phyloP scores from a whole-genome alignment of 2,888 invertebrate species.

The Pedicia rivosa region DNA sequence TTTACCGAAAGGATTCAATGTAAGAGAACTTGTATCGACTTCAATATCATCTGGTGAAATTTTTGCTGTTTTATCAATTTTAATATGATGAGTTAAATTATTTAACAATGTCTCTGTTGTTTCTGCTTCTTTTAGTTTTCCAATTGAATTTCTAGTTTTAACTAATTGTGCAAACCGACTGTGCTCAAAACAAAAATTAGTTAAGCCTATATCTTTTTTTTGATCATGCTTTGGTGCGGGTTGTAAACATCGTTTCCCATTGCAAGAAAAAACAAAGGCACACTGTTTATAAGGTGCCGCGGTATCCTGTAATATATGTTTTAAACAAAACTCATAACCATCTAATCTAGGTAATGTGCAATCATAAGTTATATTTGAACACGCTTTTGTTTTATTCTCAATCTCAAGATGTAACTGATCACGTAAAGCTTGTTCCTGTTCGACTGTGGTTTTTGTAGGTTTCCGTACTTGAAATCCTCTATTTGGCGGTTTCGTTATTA shows the following conservation, averaged over 20 bases:
- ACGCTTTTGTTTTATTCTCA: constrained; percentile 40
- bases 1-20: constrained; percentile 5
- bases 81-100: constrained; percentile 46
- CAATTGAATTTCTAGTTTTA: constrained; percentile 39
- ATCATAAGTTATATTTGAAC: constrained; percentile 45
- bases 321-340: constrained; percentile 59
- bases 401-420: constrained; percentile 45
- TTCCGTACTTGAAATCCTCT: constrained; percentile 11
- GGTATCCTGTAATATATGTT: constrained; percentile 72
- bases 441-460: constrained; percentile 11
- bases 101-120: constrained; percentile 49
- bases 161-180: constrained; percentile 45
- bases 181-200: constrained; percentile 53
- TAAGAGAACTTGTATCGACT: constrained; percentile 27
- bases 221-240: constrained; percentile 61
- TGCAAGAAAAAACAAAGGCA: constrained; percentile 45
- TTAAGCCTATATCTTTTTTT: constrained; percentile 39
- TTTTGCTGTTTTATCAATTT: constrained; percentile 22
- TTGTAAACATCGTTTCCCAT: constrained; percentile 57
- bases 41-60: constrained; percentile 26
- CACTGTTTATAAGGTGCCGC: constrained; percentile 75
- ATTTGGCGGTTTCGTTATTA: constrained; percentile 11
- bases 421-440: constrained; percentile 24
- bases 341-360: constrained; percentile 51
- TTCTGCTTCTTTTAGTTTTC: constrained; percentile 43